A percentile compares a stretch with the other conserved stretches of the same genome.
phyloP scores from a whole-genome alignment of 2,113 vertebrate species.

The Dromiciops gliroides region DNA sequence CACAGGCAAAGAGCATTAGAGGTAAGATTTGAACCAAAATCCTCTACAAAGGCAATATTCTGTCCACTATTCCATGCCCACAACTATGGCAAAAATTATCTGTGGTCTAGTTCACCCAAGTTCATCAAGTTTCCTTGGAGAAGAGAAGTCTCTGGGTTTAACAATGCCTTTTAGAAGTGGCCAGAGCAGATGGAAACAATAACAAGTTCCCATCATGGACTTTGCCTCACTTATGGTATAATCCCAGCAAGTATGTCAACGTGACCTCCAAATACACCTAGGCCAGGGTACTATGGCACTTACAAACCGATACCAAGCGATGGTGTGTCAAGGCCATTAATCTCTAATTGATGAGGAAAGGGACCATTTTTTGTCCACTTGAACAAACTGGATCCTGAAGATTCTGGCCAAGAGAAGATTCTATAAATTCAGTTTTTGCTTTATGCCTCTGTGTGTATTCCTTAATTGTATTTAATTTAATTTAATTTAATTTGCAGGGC shows the following conservation, averaged over 20 bases:
- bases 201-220: neutral
- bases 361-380: neutral
- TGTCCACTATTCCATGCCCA: neutral
- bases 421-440: neutral
- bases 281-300: neutral
- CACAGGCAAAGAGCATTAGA: neutral
- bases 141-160: neutral
- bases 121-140: neutral
- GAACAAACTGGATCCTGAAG: neutral
- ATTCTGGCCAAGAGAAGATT: neutral
- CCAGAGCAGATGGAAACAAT: neutral
- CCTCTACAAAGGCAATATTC: neutral
- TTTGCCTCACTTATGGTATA: neutral
- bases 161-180: neutral
- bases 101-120: neutral
- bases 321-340: neutral
- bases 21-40: neutral
- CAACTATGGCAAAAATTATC: neutral
- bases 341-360: neutral
- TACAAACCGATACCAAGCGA: neutral
- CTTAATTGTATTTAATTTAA: no score
- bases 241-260: neutral
- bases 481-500: no score
- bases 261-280: neutral
- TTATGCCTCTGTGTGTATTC: neutral